Evolutionary conservation across 1,140 invertebrate species (phyloP), one percentile per base, ranked within the genome.

Genomic region (Anastrepha ludens): DNA sequence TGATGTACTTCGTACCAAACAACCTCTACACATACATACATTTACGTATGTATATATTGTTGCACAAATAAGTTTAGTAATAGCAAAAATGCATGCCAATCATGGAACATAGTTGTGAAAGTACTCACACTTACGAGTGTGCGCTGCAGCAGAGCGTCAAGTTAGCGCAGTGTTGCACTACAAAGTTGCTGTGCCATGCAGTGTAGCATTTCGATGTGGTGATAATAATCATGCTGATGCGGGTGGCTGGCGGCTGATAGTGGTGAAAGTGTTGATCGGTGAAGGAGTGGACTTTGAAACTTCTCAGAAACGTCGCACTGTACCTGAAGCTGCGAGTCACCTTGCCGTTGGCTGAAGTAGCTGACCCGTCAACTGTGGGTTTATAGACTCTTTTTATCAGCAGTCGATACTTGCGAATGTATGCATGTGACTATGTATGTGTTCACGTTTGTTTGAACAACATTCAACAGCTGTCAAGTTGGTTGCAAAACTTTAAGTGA

Each of bases 241-340:
- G 8, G n/a, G 4, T 55, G 50, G 60, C 4, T n/a, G 15, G 4
- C 60, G 60, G 13, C 15, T 62, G 15, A 4, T 17, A 15, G 4
- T 1, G n/a, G 4, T 62, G 64, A 39, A 67, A 29, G 64, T 67
- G 64, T 67, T 39, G 29, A 67, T 67, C 64, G 64, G 6, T 67
- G 29, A 39, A 67, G 64, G 64, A 67, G 64, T 67, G 64, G 64
- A 67, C 64, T 67, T 67, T 29, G 20, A 39, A 67, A 67, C 64
- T 67, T 67, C 1, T 67, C 29, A 39, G 17, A 20, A 39, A 17
- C 29, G n/a, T 67, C 17, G 64, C 29, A 62, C 11, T 62, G 50
- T 2, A 55, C 11, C 11, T 11, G 50, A 55, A 8, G 50, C 50
- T 55, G 50, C 50, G 11, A 55, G 50, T 55, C 50, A 55, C 50